These are phyloP conservation scores for Porites evermanni DNA, from an alignment of 92 coral and sea anemone species.

Conservation along the genomic window DNA sequence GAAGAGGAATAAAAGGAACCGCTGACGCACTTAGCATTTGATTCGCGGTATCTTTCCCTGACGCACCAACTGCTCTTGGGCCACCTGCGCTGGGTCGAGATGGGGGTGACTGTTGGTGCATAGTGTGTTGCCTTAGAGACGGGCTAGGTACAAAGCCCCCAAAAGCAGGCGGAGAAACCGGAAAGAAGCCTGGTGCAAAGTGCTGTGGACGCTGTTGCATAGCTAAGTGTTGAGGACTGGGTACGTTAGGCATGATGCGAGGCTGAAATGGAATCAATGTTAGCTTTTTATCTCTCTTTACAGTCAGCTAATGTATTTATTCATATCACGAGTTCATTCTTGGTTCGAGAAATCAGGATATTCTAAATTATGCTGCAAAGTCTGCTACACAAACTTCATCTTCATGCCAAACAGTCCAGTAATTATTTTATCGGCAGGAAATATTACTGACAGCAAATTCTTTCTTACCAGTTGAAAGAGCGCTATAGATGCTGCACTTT, in stretches of 20 bases:
- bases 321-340: too few relatives aligned
- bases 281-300: neutral
- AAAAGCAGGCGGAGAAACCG: conserved; percentile 4
- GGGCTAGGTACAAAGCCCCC: neutral
- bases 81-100: neutral
- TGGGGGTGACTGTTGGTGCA: conserved; percentile 17
- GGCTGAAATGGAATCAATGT: conserved; percentile 24
- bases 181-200: conserved; percentile 35
- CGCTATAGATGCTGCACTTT: conserved; percentile 92
- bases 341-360: too few relatives aligned
- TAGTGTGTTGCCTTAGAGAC: conserved; percentile 6
- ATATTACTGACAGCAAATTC: neutral
- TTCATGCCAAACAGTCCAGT: neutral
- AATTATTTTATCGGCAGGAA: neutral
- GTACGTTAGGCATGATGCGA: conserved; percentile 30
- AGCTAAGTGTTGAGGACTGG: conserved; percentile 10
- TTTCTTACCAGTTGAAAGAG: conserved; percentile 78
- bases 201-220: conserved; percentile 17
- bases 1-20: conserved; percentile 38
- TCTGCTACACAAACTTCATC: neutral
- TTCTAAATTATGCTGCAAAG: too few relatives aligned
- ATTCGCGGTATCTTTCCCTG: neutral
- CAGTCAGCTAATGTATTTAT: neutral
- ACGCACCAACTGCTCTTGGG: neutral
- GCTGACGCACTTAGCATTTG: conserved; percentile 24